Percentiles rank a stretch among this genome's conserved stretches.
Conservation (phyloP, 2,113 vertebrate genomes). For the Tupaia tana region DNA sequence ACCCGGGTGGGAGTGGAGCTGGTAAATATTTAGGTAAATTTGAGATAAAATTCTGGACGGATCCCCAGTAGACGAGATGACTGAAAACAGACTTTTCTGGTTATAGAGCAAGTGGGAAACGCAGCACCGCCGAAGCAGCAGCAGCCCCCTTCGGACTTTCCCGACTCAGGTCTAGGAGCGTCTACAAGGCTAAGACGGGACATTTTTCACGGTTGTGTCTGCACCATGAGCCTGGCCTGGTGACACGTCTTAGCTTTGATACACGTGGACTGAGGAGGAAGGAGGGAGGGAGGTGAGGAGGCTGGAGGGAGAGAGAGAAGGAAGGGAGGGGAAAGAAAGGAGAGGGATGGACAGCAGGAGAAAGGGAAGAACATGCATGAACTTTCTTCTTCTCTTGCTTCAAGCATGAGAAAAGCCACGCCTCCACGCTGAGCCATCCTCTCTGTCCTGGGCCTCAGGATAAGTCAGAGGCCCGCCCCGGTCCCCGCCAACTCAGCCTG, state of each 20-base stretch:
- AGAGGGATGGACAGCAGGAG: no score
- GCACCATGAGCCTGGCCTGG: background rate
- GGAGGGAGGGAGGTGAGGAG: no score
- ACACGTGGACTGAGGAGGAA: background rate
- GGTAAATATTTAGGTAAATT: background rate
- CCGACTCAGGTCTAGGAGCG: background rate
- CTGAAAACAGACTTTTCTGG: background rate
- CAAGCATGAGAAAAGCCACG: background rate
- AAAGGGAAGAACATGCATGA: rapidly evolving
- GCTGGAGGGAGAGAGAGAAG: background rate
- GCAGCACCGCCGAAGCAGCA: background rate
- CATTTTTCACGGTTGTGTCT: background rate
- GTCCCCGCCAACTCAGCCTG: background rate
- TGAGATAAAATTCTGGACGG: background rate
- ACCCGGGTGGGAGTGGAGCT: background rate
- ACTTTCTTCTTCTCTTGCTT: background rate
- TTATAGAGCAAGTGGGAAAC: background rate
- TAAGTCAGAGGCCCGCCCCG: no score
- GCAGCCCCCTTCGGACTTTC: background rate
- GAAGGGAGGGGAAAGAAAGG: no score
- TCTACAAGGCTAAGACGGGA: background rate
- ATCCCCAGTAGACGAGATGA: background rate
- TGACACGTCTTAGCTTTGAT: background rate
- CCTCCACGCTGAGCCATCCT: background rate
- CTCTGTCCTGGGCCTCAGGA: background rate